A percentile compares a stretch with the other conserved stretches of the same genome.
Evolutionary conservation across 2,113 vertebrate genomes (phyloP).

Genomic region (Microtus montanus): DNA sequence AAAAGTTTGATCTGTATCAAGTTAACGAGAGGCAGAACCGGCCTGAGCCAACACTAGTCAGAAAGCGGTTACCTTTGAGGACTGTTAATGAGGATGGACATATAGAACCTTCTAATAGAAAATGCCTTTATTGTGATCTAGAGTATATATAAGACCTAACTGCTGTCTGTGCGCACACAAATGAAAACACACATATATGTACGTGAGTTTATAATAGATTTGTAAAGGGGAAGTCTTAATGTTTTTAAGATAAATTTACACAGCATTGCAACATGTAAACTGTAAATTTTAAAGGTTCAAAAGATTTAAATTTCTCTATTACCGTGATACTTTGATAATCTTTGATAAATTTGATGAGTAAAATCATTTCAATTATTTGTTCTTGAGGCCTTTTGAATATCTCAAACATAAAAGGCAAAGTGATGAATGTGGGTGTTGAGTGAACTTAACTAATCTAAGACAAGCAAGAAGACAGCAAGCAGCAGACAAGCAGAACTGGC

Average conservation of each 20-base stretch:
- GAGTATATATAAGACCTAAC: background rate
- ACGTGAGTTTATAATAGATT: background rate
- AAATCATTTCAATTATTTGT: conserved; percentile 56
- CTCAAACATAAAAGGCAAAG: conserved; percentile 60
- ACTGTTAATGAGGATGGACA: background rate
- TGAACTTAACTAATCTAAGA: conserved; percentile 3
- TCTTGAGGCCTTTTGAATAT: conserved; percentile 19
- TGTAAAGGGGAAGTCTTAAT: background rate
- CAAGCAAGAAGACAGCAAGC: background rate
- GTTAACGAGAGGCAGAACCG: background rate
- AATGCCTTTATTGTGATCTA: background rate
- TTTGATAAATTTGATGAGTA: conserved; percentile 45
- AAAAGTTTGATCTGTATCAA: background rate
- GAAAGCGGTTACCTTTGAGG: background rate
- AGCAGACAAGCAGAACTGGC: background rate
- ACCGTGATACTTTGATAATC: background rate
- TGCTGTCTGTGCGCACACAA: background rate
- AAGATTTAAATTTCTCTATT: background rate
- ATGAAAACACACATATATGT: background rate
- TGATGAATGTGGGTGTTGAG: background rate
- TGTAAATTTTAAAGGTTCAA: background rate
- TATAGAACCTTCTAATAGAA: background rate
- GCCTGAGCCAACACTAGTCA: background rate
- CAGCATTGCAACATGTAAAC: background rate
- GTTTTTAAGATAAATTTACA: conserved; percentile 37